Conservation (phyloP, 2,888 invertebrate genomes). For the Xanthia icteritia region DNA sequence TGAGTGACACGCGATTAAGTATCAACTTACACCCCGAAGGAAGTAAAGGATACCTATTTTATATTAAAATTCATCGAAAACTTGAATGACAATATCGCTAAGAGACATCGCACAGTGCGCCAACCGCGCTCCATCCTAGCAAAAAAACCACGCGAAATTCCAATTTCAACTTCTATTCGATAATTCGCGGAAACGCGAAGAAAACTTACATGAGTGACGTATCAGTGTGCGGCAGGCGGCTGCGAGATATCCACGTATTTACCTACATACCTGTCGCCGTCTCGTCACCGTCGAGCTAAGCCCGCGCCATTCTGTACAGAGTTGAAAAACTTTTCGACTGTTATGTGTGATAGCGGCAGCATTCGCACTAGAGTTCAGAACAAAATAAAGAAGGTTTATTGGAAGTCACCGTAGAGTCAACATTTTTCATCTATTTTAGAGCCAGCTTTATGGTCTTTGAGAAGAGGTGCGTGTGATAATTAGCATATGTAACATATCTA, state of each 20-base stretch:
- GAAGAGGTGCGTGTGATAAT: constrained; percentile 13
- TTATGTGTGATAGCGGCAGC: constrained; percentile 77
- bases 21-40: constrained; percentile 49
- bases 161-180: constrained; percentile 77
- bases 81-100: constrained; percentile 65
- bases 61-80: constrained; percentile 63
- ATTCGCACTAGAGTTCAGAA: constrained; percentile 72
- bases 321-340: constrained; percentile 86
- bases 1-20: constrained; percentile 65
- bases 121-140: constrained; percentile 52
- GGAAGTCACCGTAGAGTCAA: constrained; percentile 46
- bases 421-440: constrained; percentile 41
- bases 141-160: constrained; percentile 68
- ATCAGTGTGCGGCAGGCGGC: constrained; percentile 81
- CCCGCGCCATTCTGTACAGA: constrained; percentile 73
- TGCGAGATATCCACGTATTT: constrained; percentile 77
- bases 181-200: constrained; percentile 76
- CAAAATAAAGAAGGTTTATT: constrained; percentile 62
- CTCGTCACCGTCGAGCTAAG: constrained; percentile 81
- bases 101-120: constrained; percentile 60
- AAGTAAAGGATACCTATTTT: constrained; percentile 55
- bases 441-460: constrained; percentile 12
- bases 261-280: constrained; percentile 76
- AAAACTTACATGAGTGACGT: constrained; percentile 88
- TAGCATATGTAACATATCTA: constrained; percentile 22